A percentile compares a stretch with the other conserved stretches of the same genome.
These are phyloP conservation scores for Rotaria magnacalcarata DNA, from an alignment of 2,888 invertebrate species.

Conservation along the genomic window DNA sequence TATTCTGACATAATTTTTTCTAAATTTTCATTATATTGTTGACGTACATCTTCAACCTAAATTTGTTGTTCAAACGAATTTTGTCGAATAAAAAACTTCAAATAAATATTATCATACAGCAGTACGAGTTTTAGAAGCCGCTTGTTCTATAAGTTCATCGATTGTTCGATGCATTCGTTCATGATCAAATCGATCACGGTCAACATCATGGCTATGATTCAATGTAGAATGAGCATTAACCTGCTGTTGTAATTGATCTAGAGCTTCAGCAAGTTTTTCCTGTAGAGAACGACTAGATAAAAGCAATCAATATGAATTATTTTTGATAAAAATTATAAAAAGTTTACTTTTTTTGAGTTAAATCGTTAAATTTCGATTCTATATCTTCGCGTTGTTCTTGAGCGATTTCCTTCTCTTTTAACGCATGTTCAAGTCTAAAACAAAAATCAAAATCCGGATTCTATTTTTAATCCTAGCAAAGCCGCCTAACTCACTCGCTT, in stretches of 20 bases:
- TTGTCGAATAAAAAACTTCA: too few species aligned
- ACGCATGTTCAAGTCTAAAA: neutral
- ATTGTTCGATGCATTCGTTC: slow-evolving; percentile 28
- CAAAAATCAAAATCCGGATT: too few species aligned
- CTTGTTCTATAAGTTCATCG: slow-evolving; percentile 12
- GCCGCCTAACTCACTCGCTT: too few species aligned
- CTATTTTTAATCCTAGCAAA: too few species aligned
- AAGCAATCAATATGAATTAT: too few species aligned
- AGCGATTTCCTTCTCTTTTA: neutral
- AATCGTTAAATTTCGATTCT: neutral
- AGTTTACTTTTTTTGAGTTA: neutral
- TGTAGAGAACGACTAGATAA: neutral
- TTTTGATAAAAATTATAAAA: too few species aligned
- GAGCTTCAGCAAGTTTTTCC: neutral
- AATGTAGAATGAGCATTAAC: neutral
- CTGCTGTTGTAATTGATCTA: neutral
- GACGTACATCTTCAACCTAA: slow-evolving; percentile 15
- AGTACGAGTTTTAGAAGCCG: neutral
- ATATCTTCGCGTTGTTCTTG: neutral
- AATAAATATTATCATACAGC: neutral
- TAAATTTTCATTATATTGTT: slow-evolving; percentile 34
- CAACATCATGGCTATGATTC: neutral
- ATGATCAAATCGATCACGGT: neutral
- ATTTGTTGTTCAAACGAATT: too few species aligned
- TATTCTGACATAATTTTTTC: slow-evolving; percentile 19